Conservation (phyloP, 2,888 invertebrate genomes). For the Thumatha senex region DNA sequence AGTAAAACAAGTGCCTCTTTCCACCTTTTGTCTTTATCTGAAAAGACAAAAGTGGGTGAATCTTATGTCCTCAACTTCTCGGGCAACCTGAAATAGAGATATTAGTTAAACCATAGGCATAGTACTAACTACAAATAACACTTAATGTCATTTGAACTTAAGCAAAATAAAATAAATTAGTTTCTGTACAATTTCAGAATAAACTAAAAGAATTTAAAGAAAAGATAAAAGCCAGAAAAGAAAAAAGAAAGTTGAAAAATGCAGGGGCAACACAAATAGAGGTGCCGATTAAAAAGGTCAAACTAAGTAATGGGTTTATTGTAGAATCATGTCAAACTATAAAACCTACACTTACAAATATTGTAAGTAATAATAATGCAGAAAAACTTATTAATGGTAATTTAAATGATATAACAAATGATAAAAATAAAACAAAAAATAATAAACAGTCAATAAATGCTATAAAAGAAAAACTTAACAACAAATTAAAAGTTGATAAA, state of each 20-base stretch:
- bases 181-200: conserved; percentile 30
- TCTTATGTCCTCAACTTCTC: too few species aligned
- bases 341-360: conserved; percentile 54
- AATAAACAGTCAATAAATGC: conserved; percentile 12
- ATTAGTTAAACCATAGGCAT: too few species aligned
- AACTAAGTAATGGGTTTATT: conserved; percentile 64
- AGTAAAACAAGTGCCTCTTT: too few species aligned
- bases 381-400: conserved; percentile 9
- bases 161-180: too few species aligned
- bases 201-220: conserved; percentile 36
- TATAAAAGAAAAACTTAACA: conserved; percentile 2
- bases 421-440: conserved; percentile 13
- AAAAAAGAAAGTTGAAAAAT: conserved; percentile 33
- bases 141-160: too few species aligned
- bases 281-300: conserved; percentile 40
- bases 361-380: conserved; percentile 15
- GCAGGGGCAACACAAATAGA: conserved; percentile 27
- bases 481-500: background rate
- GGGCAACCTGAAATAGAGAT: too few species aligned
- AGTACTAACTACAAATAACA: too few species aligned
- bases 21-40: too few species aligned
- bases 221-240: conserved; percentile 30
- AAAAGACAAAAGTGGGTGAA: too few species aligned
- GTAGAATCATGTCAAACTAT: conserved; percentile 57
- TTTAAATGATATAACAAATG: too few species aligned